Evolutionary conservation across 2,888 invertebrate species (phyloP).

Genomic region (Cryptophagus acutangulus): DNA sequence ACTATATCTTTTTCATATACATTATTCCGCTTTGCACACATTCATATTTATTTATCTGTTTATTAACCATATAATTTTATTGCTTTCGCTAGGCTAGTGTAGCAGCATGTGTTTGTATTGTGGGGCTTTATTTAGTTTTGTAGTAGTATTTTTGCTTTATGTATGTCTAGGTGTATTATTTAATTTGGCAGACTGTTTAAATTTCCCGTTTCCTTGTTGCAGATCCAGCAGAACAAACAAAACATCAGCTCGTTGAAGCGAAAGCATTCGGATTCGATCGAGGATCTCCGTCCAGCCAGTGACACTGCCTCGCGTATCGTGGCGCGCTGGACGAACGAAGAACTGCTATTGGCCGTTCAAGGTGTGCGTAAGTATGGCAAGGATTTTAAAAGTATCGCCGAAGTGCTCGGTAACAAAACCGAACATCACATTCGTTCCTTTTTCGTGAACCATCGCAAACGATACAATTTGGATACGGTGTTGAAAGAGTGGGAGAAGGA

Average conservation of each 20-base stretch:
- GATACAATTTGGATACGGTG: slow-evolving; percentile 79
- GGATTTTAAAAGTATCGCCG: slow-evolving; percentile 90
- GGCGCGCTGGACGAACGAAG: slow-evolving; percentile 86
- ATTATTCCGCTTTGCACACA: slow-evolving; percentile 4
- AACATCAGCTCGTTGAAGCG: slow-evolving; percentile 80
- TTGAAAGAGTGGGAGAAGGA: slow-evolving; percentile 82
- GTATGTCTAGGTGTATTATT: background rate
- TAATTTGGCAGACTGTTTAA: background rate
- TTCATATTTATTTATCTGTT: background rate
- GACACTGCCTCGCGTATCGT: slow-evolving; percentile 60
- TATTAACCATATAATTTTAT: too few species aligned
- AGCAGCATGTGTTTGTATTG: background rate
- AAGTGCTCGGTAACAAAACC: slow-evolving; percentile 91
- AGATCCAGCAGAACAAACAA: slow-evolving; percentile 96
- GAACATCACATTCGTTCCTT: slow-evolving; percentile 89
- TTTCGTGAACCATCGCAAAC: slow-evolving; percentile 84
- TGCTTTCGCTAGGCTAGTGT: background rate
- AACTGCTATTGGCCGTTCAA: slow-evolving; percentile 83
- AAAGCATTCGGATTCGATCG: slow-evolving; percentile 56
- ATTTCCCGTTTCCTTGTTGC: slow-evolving; percentile 16
- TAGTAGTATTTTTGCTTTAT: background rate
- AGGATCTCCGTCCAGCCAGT: slow-evolving; percentile 44
- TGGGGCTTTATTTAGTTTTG: background rate
- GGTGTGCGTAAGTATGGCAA: slow-evolving; percentile 80
- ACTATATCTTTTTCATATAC: too few species aligned